phyloP scores from a whole-genome alignment of 2,888 invertebrate genomes.

The Hirtodrosophila trivittata region DNA sequence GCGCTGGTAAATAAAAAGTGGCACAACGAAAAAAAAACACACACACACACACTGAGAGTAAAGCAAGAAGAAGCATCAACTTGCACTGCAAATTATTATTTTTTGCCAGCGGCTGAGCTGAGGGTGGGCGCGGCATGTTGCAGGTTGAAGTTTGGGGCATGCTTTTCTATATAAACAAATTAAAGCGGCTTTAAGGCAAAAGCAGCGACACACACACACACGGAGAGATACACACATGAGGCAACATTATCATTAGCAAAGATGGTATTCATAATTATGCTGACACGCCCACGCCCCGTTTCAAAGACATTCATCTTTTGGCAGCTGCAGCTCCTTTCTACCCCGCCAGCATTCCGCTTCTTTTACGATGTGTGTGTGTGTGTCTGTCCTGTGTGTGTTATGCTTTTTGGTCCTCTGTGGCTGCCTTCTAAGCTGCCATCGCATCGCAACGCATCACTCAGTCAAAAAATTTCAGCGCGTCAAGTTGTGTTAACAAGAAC shows the following conservation, averaged over 20 bases:
- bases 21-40: slow-evolving; percentile 49
- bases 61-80: slow-evolving; percentile 41
- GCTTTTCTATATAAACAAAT: slow-evolving; percentile 32
- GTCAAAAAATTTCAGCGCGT: slow-evolving; percentile 75
- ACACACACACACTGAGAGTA: not conserved
- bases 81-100: slow-evolving; percentile 76
- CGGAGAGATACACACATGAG: not conserved
- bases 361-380: not conserved
- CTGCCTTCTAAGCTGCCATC: slow-evolving; percentile 51
- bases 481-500: slow-evolving; percentile 66
- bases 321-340: slow-evolving; percentile 31
- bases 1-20: slow-evolving; percentile 38
- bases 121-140: not conserved
- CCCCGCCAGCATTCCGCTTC: not conserved
- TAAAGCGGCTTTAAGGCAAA: slow-evolving; percentile 53
- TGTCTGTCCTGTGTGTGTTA: slow-evolving; percentile 4
- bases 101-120: slow-evolving; percentile 50
- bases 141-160: not conserved
- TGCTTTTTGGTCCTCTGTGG: slow-evolving; percentile 23
- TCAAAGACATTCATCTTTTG: slow-evolving; percentile 61
- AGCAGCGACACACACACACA: not conserved
- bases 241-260: slow-evolving; percentile 44
- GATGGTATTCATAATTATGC: slow-evolving; percentile 72
- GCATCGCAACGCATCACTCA: slow-evolving; percentile 64
- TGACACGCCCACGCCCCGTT: slow-evolving; percentile 40